These are phyloP conservation scores for Sarcophaga peregrina DNA, from an alignment of 1,140 invertebrate genomes.

Conservation along the genomic window DNA sequence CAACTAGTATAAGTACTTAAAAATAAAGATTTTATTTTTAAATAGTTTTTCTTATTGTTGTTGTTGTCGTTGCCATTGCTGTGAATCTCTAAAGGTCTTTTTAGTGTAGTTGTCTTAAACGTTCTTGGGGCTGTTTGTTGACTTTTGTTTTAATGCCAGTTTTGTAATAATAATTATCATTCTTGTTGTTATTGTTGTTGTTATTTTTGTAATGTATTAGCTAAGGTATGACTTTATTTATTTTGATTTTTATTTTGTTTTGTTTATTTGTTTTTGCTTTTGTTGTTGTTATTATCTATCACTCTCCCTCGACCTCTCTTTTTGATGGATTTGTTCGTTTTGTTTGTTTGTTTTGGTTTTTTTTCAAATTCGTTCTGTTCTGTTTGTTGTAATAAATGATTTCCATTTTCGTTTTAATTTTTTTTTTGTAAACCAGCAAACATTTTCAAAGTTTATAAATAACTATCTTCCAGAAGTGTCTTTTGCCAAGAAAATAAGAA, in stretches of 20 bases:
- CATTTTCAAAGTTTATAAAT: no score
- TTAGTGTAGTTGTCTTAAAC: background rate
- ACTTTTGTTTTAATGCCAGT: no score
- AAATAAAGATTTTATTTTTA: no score
- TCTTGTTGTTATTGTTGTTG: background rate
- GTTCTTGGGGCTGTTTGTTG: background rate
- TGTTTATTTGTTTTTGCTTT: background rate
- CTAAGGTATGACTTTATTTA: no score
- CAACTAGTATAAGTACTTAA: no score
- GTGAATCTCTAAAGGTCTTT: background rate
- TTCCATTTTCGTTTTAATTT: background rate
- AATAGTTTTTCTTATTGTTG: background rate
- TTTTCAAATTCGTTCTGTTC: conserved; percentile 29
- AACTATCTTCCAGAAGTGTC: no score
- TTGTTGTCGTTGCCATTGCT: background rate
- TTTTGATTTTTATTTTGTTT: no score
- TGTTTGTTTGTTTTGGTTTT: background rate
- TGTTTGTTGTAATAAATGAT: conserved; percentile 18
- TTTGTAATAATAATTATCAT: no score
- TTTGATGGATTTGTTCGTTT: background rate
- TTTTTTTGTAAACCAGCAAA: background rate
- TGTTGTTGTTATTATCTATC: background rate
- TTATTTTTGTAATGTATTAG: background rate
- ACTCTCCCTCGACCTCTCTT: background rate
- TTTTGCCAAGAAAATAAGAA: no score